phyloP scores from a whole-genome alignment of 2,888 invertebrate species.

The Aquatica leii region DNA sequence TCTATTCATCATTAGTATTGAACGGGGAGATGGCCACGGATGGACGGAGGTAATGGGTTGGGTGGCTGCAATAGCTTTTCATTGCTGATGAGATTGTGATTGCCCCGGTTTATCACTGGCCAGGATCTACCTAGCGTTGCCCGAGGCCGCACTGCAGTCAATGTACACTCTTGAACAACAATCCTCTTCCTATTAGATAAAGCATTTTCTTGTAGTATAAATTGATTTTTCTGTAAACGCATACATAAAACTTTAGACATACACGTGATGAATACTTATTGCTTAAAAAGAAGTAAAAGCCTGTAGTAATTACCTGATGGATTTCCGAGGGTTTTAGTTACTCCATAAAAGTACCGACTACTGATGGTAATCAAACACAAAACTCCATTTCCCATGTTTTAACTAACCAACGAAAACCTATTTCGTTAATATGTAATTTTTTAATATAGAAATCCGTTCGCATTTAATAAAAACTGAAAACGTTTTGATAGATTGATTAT shows the following conservation, averaged over 20 bases:
- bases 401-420: not conserved
- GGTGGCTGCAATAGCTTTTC: constrained; percentile 55
- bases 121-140: constrained; percentile 50
- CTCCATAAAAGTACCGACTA: constrained; percentile 41
- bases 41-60: constrained; percentile 47
- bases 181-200: constrained; percentile 16
- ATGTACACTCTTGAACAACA: constrained; percentile 40
- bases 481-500: too few relatives aligned
- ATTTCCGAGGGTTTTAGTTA: constrained; percentile 42
- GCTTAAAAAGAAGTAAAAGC: constrained; percentile 33
- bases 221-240: not conserved
- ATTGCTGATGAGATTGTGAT: constrained; percentile 59
- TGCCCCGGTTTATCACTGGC: constrained; percentile 57
- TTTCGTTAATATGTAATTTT: not conserved
- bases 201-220: constrained; percentile 2
- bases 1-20: constrained; percentile 38
- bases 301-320: constrained; percentile 51
- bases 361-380: constrained; percentile 42
- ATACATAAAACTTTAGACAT: constrained; percentile 11
- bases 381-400: constrained; percentile 23
- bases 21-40: constrained; percentile 34
- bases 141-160: constrained; percentile 50
- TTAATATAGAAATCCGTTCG: too few relatives aligned
- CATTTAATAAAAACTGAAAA: too few relatives aligned
- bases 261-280: not conserved